Percentiles rank a stretch among this genome's conserved stretches.
Evolutionary conservation across 2,888 invertebrate genomes (phyloP).

Genomic region (Thymelicus sylvestris): DNA sequence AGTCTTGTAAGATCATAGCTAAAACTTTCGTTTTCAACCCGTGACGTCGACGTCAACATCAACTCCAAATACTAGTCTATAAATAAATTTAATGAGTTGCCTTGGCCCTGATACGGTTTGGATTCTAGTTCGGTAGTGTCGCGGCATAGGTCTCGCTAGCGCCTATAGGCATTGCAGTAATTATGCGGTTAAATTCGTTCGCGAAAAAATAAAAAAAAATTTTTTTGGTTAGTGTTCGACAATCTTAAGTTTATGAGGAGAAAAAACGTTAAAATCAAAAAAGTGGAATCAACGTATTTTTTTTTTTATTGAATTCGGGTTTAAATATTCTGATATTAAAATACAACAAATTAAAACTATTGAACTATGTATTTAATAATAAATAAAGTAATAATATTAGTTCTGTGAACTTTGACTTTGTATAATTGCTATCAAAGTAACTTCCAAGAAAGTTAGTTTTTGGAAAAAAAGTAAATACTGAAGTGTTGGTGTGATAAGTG

Average conservation of each 20-base stretch:
- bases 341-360: no score
- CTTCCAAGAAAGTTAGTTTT: no score
- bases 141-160: neutral
- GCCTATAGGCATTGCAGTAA: neutral
- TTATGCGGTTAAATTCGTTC: neutral
- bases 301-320: no score
- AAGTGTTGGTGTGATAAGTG: neutral
- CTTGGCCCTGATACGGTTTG: constrained; percentile 19
- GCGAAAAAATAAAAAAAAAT: neutral
- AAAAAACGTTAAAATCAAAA: neutral
- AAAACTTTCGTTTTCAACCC: constrained; percentile 1
- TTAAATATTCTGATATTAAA: no score
- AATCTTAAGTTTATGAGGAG: neutral
- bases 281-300: no score
- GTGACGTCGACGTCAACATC: neutral
- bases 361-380: no score
- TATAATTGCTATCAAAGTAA: no score
- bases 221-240: neutral
- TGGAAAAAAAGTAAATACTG: no score
- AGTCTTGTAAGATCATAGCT: no score
- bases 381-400: no score
- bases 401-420: no score
- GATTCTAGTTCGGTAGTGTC: constrained; percentile 9
- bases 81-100: constrained; percentile 17
- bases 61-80: constrained; percentile 10